A percentile compares a stretch with the other conserved stretches of the same genome.
Conservation (phyloP, 37 sponge, comb jelly and placozoan genomes). For the Aphrocallistes beatrix region DNA sequence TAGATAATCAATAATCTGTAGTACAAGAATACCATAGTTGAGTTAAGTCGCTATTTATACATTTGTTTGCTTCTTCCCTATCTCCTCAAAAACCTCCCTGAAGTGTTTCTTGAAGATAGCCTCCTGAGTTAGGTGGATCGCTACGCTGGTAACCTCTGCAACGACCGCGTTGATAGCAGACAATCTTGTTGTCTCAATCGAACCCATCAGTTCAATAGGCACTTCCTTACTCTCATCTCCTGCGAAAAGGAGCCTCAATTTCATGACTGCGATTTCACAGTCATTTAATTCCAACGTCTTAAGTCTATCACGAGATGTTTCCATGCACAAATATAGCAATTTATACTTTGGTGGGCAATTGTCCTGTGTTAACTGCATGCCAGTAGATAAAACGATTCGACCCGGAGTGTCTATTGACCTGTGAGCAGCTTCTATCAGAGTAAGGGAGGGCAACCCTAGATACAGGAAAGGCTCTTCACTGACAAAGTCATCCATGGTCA, state of each 20-base stretch:
- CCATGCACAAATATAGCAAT: not conserved
- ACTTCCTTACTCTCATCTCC: conserved; percentile 1
- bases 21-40: too few species aligned
- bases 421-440: not conserved
- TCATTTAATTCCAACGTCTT: not conserved
- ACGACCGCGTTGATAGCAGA: conserved; percentile 6
- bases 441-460: not conserved
- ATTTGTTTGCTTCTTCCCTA: not conserved
- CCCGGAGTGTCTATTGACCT: not conserved
- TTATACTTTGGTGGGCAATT: not conserved
- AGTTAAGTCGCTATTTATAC: too few species aligned
- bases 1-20: too few species aligned
- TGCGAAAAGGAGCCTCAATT: not conserved
- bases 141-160: not conserved
- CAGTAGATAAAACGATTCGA: not conserved
- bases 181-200: not conserved
- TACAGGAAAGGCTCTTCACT: conserved; percentile 1
- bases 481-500: not conserved
- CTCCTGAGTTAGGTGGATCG: not conserved
- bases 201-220: not conserved
- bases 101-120: not conserved
- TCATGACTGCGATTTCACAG: not conserved
- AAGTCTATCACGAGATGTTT: not conserved
- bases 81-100: not conserved
- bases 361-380: not conserved